Percentiles rank a stretch among this genome's conserved stretches.
These are phyloP conservation scores for Lutjanus argentimaculatus DNA, from an alignment of 2,797 vertebrate species.

Conservation along the genomic window DNA sequence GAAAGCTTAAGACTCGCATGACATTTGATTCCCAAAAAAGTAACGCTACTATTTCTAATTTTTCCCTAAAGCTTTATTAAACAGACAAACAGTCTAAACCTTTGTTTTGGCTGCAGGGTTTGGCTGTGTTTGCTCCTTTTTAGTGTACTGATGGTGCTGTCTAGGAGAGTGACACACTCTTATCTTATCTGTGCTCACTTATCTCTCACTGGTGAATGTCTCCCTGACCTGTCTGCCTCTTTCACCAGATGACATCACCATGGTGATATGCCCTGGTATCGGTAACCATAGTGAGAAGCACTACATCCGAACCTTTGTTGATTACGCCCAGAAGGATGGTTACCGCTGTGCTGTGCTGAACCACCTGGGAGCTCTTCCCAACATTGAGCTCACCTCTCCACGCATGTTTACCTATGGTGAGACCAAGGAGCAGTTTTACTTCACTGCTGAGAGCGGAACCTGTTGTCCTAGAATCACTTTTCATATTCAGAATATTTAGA, in stretches of 20 bases:
- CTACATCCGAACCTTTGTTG: conserved; percentile 98
- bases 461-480: neutral
- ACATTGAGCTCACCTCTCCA: conserved; percentile 97
- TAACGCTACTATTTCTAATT: conserved; percentile 14
- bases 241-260: conserved; percentile 93
- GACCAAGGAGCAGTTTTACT: conserved; percentile 4
- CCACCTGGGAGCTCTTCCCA: conserved; percentile 96
- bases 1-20: conserved; percentile 21
- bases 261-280: conserved; percentile 99
- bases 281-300: conserved; percentile 99
- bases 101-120: conserved; percentile 22
- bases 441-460: neutral
- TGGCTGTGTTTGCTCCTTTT: conserved; percentile 9
- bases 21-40: conserved; percentile 22
- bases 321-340: conserved; percentile 95
- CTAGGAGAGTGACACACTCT: conserved; percentile 6
- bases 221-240: conserved; percentile 37
- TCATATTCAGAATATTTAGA: neutral
- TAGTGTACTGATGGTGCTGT: neutral
- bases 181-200: conserved; percentile 10
- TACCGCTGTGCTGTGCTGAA: conserved; percentile 98
- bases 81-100: neutral
- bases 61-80: conserved; percentile 13
- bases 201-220: conserved; percentile 28
- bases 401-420: conserved; percentile 98